Evolutionary conservation across 2,797 vertebrate genomes (phyloP), one percentile per base, ranked within the genome.

Genomic region (Syncerus caffer): DNA sequence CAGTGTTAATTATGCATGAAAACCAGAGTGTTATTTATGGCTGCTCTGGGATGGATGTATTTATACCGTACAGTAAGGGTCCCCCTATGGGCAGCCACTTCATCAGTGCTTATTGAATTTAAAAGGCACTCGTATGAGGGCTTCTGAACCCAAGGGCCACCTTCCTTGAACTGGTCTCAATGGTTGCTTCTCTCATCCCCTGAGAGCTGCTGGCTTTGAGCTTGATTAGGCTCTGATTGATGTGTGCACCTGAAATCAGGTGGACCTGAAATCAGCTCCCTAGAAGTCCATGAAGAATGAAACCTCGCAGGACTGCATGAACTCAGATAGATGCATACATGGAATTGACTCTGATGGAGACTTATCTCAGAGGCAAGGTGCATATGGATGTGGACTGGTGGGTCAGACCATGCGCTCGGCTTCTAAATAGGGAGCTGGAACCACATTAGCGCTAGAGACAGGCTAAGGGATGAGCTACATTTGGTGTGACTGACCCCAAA

Each of bases 1-100:
- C 94, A 93, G 83, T 91, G 93, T 98, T 99, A 99, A 99, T 98
- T 98, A 99, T 97, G 86, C 93, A 98, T 98, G 98, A 98, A 99
- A 98, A 96, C n/a, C 50, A 80, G 87, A 97, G 53, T 92, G 23
- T 98, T 98, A 98, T 98, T 98, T 98, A 98, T 98, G 95, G 96
- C 67, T 95, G 50, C 96, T 98, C 90, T 94, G 96, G 92, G 98
- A 97, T 93, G 98, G 97, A 97, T 97, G 94, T 83, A 97, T 98
- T 97, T 98, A 96, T 93, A 95, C 78, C 21, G 34, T 91, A 93
- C n/a, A 90, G 57, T 95, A 51, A 57, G 78, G 50, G 74, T 97
- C 93, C 94, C 96, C 89, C 82, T 29, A n/a, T 80, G 97, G 96
- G 95, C 31, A 19, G 38, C 34, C 94, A 74, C 89, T 91, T 98